These are phyloP conservation scores for Drosophila paracracens DNA, from an alignment of 2,888 invertebrate genomes.

Conservation along the genomic window DNA sequence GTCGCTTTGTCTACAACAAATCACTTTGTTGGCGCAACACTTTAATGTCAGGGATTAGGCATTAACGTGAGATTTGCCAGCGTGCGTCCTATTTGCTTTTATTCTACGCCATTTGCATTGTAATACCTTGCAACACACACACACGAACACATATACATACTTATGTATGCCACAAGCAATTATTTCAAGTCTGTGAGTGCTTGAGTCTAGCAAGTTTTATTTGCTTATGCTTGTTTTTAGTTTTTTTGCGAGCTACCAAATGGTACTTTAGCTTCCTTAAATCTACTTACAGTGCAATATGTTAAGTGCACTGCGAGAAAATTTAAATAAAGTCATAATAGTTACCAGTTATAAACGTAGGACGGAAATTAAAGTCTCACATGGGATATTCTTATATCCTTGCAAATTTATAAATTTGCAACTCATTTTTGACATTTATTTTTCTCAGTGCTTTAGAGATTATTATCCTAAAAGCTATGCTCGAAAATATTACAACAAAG, in stretches of 20 bases:
- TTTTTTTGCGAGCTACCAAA: background rate
- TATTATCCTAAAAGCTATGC: background rate
- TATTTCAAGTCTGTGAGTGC: constrained; percentile 41
- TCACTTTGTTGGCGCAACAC: constrained; percentile 79
- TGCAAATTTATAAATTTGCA: background rate
- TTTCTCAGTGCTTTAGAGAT: background rate
- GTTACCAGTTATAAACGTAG: background rate
- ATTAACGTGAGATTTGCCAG: constrained; percentile 75
- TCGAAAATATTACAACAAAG: background rate
- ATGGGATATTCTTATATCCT: background rate
- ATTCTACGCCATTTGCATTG: constrained; percentile 57
- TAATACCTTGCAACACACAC: constrained; percentile 19
- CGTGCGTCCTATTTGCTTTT: constrained; percentile 44
- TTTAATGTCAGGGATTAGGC: constrained; percentile 81
- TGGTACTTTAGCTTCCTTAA: constrained; percentile 17
- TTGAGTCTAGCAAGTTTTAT: constrained; percentile 21
- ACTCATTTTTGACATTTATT: background rate
- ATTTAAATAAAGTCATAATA: background rate
- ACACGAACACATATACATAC: background rate
- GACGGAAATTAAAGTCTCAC: background rate
- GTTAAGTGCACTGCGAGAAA: constrained; percentile 14
- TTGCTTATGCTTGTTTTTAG: constrained; percentile 6
- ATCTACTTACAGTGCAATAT: constrained; percentile 10
- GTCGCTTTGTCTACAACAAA: constrained; percentile 78
- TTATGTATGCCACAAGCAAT: constrained; percentile 29